Conservation (phyloP, 2,888 invertebrate species). For the Morpho achilles region DNA sequence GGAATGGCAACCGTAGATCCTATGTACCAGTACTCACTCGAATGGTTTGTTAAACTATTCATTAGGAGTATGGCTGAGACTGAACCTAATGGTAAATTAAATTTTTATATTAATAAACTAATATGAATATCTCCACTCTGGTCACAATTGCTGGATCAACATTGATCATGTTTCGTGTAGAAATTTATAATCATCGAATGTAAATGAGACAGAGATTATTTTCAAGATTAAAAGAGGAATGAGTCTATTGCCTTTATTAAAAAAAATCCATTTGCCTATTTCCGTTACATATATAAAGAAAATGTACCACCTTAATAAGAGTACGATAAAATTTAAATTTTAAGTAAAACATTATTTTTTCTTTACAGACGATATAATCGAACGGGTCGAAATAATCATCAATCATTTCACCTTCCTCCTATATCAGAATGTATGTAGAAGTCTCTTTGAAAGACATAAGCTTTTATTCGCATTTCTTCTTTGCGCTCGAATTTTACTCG, state of each 20-base stretch:
- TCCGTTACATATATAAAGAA: no score
- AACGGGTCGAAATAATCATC: constrained; percentile 88
- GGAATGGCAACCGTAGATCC: constrained; percentile 93
- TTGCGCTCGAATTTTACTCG: constrained; percentile 83
- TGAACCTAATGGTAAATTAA: constrained; percentile 79
- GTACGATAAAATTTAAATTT: no score
- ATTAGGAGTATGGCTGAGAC: constrained; percentile 84
- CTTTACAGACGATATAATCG: constrained; percentile 81
- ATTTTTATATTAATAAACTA: background rate
- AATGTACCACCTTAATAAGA: no score
- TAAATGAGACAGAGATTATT: no score
- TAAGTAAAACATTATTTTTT: background rate
- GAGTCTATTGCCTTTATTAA: no score
- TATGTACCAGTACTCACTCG: constrained; percentile 97
- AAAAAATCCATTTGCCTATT: no score
- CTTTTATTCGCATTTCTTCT: constrained; percentile 89
- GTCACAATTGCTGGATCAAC: no score
- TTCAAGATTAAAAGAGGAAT: no score
- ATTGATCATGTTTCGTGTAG: no score
- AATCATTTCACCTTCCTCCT: constrained; percentile 90
- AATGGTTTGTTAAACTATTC: constrained; percentile 93
- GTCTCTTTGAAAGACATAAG: constrained; percentile 94
- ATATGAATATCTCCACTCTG: no score
- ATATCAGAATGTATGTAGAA: constrained; percentile 92
- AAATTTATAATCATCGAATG: no score